Evolutionary conservation across 92 coral and sea anemone species (phyloP), one percentile per base, ranked within the genome.

Genomic region (Phenganax marumi): DNA sequence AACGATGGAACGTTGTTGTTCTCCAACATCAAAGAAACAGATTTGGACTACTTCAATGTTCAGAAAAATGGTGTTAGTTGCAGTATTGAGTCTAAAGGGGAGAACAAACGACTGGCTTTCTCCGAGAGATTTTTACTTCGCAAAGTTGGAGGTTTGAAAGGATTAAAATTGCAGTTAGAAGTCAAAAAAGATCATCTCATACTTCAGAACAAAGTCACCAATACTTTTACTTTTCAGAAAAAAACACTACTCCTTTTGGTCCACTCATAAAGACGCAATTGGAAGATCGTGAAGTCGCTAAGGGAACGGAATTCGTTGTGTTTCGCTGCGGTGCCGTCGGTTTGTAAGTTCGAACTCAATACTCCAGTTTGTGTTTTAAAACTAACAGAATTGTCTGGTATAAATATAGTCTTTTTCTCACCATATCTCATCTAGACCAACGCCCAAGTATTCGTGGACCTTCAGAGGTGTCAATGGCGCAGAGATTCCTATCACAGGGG

Each of bases 321-420:
- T 63, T 78, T 6, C 83, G 83, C 12, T 78, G 83, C 39, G 83
- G 83, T 18, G 83, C 83, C 12, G 83, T 78, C 48, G 83, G 83
- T 16, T 47, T 78, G 83, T 78, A 78, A 61, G 83, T 78, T 0
- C 0, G 16, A 16, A 18, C n/a, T 9, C 5, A 24, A 10, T 11
- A 18, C 12, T 18, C 17, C 8, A 1, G 12, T 9, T 9, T 18
- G 3, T 21, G 0, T 12, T 39, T 18, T 66, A 25, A 66, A 66
- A 24, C 0, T 54, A 0, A 51, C 25, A 12, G n/a, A 77, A 17
- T 7, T 19, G 12, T 16, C 14, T 19, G 18, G 10, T 9, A 14
- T 12, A 17, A n/a, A 10, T 9, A 48, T 39, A 50, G 19, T 47
- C 55, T n/a, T 17, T 11, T 60, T 2, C 22, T 13, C 19, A 33